phyloP scores from a whole-genome alignment of 2,797 vertebrate genomes.

The Chelonia mydas region DNA sequence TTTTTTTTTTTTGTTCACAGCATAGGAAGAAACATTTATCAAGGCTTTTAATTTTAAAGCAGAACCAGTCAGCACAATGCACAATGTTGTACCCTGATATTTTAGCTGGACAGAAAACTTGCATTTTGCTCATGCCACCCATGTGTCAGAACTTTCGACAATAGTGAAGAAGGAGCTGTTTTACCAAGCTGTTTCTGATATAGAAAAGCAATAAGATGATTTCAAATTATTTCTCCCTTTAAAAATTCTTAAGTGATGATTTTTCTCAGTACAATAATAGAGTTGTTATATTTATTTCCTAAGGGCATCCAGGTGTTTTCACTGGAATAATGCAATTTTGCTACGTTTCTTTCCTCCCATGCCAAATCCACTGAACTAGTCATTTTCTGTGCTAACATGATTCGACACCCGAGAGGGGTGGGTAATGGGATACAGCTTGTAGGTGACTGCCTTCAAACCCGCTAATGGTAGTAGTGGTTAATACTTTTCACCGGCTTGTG shows the following conservation, averaged over 20 bases:
- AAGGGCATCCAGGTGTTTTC: conserved; percentile 49
- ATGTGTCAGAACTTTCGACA: conserved; percentile 24
- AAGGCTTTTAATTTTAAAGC: not conserved
- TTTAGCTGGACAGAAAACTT: not conserved
- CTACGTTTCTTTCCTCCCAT: not conserved
- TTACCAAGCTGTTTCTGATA: conserved; percentile 36
- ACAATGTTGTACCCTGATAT: not conserved
- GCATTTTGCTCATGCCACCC: not conserved
- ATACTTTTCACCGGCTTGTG: not conserved
- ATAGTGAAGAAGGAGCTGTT: conserved; percentile 16
- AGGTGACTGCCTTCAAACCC: not conserved
- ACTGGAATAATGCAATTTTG: conserved; percentile 28
- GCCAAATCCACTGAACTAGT: conserved; percentile 43
- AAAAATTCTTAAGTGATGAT: conserved; percentile 25
- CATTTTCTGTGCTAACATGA: rapidly evolving
- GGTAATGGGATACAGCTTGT: conserved; percentile 31
- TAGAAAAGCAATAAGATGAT: not conserved
- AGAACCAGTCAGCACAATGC: not conserved
- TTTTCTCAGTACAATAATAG: not conserved
- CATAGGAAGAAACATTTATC: not conserved
- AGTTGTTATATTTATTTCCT: conserved; percentile 53
- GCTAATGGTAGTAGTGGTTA: not conserved
- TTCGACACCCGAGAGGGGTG: not conserved
- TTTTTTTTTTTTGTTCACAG: not conserved
- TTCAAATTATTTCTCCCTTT: conserved; percentile 30